Conservation (phyloP, 2,797 vertebrate species). For the Ficedula albicollis region DNA sequence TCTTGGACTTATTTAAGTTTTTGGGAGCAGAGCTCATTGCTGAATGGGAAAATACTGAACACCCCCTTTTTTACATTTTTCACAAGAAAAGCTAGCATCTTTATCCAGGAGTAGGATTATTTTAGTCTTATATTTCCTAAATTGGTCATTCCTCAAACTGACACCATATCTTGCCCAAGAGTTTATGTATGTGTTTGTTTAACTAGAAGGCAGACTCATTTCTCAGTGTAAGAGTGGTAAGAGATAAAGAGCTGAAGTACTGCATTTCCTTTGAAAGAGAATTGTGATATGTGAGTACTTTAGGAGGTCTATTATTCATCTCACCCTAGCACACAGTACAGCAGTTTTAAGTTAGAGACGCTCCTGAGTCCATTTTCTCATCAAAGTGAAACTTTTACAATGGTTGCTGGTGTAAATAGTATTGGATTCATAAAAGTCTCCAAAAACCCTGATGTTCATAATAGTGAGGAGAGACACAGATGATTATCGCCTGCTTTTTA, state of each 20-base stretch:
- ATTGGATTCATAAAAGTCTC: neutral
- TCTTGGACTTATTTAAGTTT: neutral
- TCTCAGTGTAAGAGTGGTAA: neutral
- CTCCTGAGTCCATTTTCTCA: neutral
- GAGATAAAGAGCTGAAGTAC: neutral
- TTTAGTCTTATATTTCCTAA: neutral
- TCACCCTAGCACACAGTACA: neutral
- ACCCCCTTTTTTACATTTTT: accelerated
- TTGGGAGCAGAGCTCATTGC: neutral
- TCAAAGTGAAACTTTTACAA: neutral
- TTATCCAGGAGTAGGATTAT: neutral
- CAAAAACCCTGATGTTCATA: neutral
- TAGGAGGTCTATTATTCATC: neutral
- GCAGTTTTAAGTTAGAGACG: neutral
- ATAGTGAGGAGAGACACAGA: neutral
- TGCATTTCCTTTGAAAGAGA: neutral
- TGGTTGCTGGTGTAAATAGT: neutral
- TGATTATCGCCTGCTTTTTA: neutral
- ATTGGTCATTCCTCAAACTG: neutral
- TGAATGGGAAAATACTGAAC: neutral
- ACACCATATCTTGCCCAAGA: neutral
- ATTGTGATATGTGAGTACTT: neutral
- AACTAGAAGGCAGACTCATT: neutral
- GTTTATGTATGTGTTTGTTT: neutral
- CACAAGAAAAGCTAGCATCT: neutral